Evolutionary conservation across 2,888 invertebrate genomes (phyloP), one percentile per base, ranked within the genome.

Genomic region (Dimorphilus gyrociliatus): DNA sequence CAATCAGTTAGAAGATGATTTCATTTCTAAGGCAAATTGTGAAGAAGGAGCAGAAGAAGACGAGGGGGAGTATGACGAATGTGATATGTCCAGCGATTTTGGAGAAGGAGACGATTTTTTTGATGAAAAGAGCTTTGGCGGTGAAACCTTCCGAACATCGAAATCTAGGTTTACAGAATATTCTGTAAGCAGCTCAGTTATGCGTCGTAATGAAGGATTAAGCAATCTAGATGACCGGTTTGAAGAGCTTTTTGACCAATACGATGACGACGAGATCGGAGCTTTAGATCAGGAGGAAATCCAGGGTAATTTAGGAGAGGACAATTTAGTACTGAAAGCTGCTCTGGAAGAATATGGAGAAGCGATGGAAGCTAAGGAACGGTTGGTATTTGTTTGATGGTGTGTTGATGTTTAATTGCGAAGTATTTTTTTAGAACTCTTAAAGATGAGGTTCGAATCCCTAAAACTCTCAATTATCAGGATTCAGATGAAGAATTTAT

Each of bases 181-280:
- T 62, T 88, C 88, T 0, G 78, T 90, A 77, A 77, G 79, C 0
- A 86, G 86, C 17, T 86, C 85, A 42, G 79, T 86, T 2, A 79
- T 90, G 16, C 66, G 72, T 12, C 71, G 90, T 31, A 86, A 82
- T 61, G 73, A 82, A 30, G 79, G 82, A 6, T 67, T 90, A 0
- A 69, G 75, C 0, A 56, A 82, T 12, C 63, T 90, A 0, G 92
- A 92, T 64, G 75, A 81, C 46, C 69, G 76, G 44, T 92, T 90
- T 66, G 90, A 90, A 63, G 74, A 76, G 66, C 8, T 21, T 21
- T 21, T 21, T 8, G 8, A 8, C n/a, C n/a, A n/a, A 10, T n/a
- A 10, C 8, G 81, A 85, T 50, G 85, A 86, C 44, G 76, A 72
- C 5, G 81, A 86, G 59, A 72, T 88, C 14, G 90, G 88, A 0